A percentile compares a stretch with the other conserved stretches of the same genome.
phyloP scores from a whole-genome alignment of 2,113 vertebrate species.

The Ophthalmolycus amberensis region DNA sequence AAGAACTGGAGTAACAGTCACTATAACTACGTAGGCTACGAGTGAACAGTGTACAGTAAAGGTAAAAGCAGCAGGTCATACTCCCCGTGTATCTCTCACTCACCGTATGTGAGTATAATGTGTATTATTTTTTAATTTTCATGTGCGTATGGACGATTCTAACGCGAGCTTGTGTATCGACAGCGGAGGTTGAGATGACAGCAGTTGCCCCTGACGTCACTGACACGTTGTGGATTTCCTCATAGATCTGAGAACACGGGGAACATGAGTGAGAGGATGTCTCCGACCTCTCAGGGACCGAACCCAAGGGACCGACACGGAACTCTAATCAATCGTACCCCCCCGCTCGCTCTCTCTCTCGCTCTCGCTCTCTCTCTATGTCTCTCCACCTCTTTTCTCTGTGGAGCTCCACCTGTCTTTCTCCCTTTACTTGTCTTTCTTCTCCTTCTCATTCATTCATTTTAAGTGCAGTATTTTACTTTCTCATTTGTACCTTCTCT shows the following conservation, averaged over 20 bases:
- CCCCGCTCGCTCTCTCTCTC: background rate
- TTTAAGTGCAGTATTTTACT: background rate
- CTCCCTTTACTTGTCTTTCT: background rate
- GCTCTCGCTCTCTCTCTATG: no score
- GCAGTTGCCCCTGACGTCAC: constrained; percentile 21
- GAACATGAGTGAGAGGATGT: constrained; percentile 15
- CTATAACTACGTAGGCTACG: no score
- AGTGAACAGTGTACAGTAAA: background rate
- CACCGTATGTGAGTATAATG: background rate
- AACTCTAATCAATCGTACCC: constrained; percentile 18
- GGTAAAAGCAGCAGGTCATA: constrained; percentile 37
- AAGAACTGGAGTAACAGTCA: background rate
- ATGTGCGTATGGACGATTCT: background rate
- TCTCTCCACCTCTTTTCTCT: background rate
- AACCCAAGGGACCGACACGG: constrained; percentile 1
- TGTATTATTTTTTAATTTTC: background rate
- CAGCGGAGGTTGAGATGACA: constrained; percentile 66
- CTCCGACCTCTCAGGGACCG: background rate
- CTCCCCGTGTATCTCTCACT: background rate
- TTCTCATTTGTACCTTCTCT: background rate
- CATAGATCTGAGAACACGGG: constrained; percentile 24
- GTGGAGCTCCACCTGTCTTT: background rate
- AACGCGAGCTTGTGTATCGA: constrained; percentile 24
- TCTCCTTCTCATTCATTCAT: background rate
- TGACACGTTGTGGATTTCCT: constrained; percentile 52